Evolutionary conservation across 2,888 invertebrate species (phyloP).

Genomic region (Chaitophorus viminalis): DNA sequence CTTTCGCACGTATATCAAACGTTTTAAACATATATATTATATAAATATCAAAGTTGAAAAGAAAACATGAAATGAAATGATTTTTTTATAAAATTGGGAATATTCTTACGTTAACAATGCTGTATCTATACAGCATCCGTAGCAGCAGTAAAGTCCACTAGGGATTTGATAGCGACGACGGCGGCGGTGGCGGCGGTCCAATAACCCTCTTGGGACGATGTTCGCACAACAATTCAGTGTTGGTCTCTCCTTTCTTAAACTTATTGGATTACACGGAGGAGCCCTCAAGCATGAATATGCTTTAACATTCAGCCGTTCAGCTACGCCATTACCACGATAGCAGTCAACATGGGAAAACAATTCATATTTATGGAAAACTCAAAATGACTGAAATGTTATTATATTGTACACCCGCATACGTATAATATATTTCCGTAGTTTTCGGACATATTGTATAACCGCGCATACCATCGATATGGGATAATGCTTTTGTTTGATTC

Average conservation of each 20-base stretch:
- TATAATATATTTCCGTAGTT: no score
- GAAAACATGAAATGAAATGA: background rate
- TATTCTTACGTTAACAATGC: background rate
- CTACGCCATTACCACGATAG: background rate
- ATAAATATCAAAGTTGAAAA: background rate
- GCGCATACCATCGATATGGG: no score
- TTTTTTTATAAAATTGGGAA: background rate
- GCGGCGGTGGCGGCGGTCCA: constrained; percentile 2
- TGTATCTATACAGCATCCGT: background rate
- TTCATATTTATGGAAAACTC: no score
- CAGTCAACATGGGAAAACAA: background rate
- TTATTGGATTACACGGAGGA: background rate
- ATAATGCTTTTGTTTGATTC: no score
- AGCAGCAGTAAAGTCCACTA: background rate
- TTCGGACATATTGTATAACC: no score
- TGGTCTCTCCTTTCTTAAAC: background rate
- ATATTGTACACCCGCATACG: background rate
- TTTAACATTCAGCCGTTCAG: background rate
- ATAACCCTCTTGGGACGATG: constrained; percentile 22
- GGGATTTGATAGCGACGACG: constrained; percentile 4
- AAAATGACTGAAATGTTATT: no score
- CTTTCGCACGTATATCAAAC: background rate
- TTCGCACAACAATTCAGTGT: background rate
- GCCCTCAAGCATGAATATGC: constrained; percentile 5
- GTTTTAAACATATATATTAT: background rate